These are phyloP conservation scores for Brevipalpus yothersi DNA, from an alignment of 1,140 invertebrate genomes.

Conservation along the genomic window DNA sequence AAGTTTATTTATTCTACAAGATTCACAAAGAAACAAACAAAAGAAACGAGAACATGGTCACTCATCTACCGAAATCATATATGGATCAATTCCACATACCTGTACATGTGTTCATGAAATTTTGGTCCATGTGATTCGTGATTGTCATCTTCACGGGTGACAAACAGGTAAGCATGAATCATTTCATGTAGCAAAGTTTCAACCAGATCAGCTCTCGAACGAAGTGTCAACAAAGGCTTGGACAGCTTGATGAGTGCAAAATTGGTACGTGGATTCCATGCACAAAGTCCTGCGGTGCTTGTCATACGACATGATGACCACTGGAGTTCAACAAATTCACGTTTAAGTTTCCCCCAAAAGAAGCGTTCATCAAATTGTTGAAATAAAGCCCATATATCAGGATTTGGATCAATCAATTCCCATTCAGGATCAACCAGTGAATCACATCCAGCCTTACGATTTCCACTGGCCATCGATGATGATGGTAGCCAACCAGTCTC, in stretches of 20 bases:
- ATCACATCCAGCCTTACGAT: not conserved
- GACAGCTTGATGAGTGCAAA: conserved; percentile 51
- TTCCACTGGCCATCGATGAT: too few species aligned
- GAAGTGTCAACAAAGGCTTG: conserved; percentile 61
- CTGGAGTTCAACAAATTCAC: conserved; percentile 43
- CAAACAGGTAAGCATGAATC: conserved; percentile 93
- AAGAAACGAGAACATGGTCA: too few species aligned
- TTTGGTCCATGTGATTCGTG: conserved; percentile 80
- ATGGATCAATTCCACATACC: not conserved
- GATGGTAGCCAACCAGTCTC: not conserved
- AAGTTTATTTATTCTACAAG: conserved; percentile 51
- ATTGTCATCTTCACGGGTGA: conserved; percentile 51
- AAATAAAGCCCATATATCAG: conserved; percentile 66
- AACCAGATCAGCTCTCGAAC: conserved; percentile 34
- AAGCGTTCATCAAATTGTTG: conserved; percentile 57
- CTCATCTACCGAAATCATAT: too few species aligned
- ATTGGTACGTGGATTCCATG: conserved; percentile 36
- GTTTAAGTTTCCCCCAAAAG: conserved; percentile 46
- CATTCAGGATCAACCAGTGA: conserved; percentile 28
- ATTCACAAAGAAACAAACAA: too few species aligned
- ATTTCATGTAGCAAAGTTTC: conserved; percentile 68
- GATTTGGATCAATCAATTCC: conserved; percentile 76
- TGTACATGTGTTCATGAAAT: conserved; percentile 68
- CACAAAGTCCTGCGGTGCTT: conserved; percentile 56
- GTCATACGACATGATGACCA: conserved; percentile 86